Percentiles rank a stretch among this genome's conserved stretches.
These are phyloP conservation scores for Lethrus apterus DNA, from an alignment of 1,140 invertebrate genomes.

Conservation along the genomic window DNA sequence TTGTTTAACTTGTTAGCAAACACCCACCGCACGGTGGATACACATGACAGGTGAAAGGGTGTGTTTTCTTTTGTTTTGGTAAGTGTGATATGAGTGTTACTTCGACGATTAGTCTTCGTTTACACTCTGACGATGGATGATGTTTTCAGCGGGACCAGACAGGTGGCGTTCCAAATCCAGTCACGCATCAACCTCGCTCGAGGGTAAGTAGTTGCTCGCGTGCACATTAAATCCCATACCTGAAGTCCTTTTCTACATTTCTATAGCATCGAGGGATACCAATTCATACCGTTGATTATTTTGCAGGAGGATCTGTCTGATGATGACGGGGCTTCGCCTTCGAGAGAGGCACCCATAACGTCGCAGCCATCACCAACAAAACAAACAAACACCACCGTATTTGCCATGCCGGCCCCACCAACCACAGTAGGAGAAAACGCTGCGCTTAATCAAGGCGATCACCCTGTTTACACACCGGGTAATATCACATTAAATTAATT, in stretches of 20 bases:
- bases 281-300: conserved; percentile 24
- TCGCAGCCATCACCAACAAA: conserved; percentile 40
- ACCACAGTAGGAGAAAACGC: conserved; percentile 42
- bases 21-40: too few species aligned
- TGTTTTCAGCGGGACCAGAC: conserved; percentile 40
- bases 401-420: conserved; percentile 41
- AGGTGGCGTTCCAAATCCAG: conserved; percentile 45
- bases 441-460: conserved; percentile 47
- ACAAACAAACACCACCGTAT: conserved; percentile 39
- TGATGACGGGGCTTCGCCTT: conserved; percentile 39
- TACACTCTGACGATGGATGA: conserved; percentile 19
- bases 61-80: too few species aligned
- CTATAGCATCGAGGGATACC: conserved; percentile 32
- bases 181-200: conserved; percentile 27
- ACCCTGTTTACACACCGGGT: conserved; percentile 50
- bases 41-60: too few species aligned
- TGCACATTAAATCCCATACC: conserved; percentile 32
- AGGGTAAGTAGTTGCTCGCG: conserved; percentile 32
- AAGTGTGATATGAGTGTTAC: too few species aligned
- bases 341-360: conserved; percentile 39
- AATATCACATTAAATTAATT: conserved; percentile 14
- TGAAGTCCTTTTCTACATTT: conserved; percentile 26
- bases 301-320: conserved; percentile 45
- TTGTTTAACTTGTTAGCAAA: too few species aligned
- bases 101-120: too few species aligned